These are phyloP conservation scores for Temnothorax longispinosus DNA, from an alignment of 1,140 invertebrate species.

Conservation along the genomic window DNA sequence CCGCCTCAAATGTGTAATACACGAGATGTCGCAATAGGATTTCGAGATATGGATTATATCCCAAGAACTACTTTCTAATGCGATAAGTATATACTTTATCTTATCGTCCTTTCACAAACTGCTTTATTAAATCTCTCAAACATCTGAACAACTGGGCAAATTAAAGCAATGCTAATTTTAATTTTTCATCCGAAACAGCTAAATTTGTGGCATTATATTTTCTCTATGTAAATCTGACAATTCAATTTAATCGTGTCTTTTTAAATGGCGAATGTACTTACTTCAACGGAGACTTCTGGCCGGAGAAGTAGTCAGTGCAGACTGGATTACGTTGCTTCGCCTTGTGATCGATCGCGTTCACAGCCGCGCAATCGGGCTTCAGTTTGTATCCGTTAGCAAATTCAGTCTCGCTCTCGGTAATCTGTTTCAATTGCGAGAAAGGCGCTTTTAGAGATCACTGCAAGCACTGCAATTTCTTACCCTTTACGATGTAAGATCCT, in stretches of 20 bases:
- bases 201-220: background rate
- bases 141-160: background rate
- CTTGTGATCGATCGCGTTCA: constrained; percentile 85
- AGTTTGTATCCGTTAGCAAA: constrained; percentile 91
- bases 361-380: constrained; percentile 86
- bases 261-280: constrained; percentile 57
- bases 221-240: background rate
- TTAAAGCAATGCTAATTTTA: background rate
- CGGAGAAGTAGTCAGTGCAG: constrained; percentile 89
- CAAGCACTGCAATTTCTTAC: constrained; percentile 1
- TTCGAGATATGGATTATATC: background rate
- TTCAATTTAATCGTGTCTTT: constrained; percentile 13
- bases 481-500: background rate
- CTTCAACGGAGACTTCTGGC: constrained; percentile 86
- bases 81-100: background rate
- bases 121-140: background rate
- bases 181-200: background rate
- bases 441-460: constrained; percentile 33
- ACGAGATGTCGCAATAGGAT: no score
- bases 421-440: constrained; percentile 76
- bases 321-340: constrained; percentile 77
- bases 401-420: constrained; percentile 86
- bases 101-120: background rate
- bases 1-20: background rate
- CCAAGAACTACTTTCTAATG: background rate